A percentile compares a stretch with the other conserved stretches of the same genome.
These are phyloP conservation scores for Macrobrachium nipponense DNA, from an alignment of 1,140 invertebrate genomes.

Conservation along the genomic window DNA sequence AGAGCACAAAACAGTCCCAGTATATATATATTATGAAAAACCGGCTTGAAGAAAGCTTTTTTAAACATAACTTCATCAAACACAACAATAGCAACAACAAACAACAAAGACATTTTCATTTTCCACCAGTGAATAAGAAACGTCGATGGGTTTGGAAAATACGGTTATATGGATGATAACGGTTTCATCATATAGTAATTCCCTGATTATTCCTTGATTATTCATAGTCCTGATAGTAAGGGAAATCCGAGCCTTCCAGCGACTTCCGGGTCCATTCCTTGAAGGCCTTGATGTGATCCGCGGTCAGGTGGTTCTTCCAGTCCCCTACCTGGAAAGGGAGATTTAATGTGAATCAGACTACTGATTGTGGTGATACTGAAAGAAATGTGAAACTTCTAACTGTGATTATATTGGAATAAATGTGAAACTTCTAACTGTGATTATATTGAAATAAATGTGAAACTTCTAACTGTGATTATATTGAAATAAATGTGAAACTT, in stretches of 20 bases:
- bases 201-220: not conserved
- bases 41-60: not conserved
- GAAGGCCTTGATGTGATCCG: slow-evolving; percentile 68
- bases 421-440: too few species aligned
- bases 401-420: too few species aligned
- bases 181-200: not conserved
- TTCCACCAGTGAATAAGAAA: too few species aligned
- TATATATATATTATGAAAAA: not conserved
- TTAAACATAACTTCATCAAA: not conserved
- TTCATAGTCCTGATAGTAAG: slow-evolving; percentile 54
- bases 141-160: not conserved
- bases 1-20: too few species aligned
- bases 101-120: not conserved
- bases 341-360: not conserved
- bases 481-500: too few species aligned
- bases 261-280: slow-evolving; percentile 66
- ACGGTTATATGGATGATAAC: not conserved
- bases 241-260: slow-evolving; percentile 61
- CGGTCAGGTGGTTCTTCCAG: slow-evolving; percentile 70
- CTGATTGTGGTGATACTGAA: not conserved
- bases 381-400: too few species aligned
- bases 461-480: too few species aligned
- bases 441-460: too few species aligned
- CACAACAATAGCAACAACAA: too few species aligned
- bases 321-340: slow-evolving; percentile 67